These are phyloP conservation scores for Diachasmimorpha longicaudata DNA, from an alignment of 1,140 invertebrate genomes.

Conservation along the genomic window DNA sequence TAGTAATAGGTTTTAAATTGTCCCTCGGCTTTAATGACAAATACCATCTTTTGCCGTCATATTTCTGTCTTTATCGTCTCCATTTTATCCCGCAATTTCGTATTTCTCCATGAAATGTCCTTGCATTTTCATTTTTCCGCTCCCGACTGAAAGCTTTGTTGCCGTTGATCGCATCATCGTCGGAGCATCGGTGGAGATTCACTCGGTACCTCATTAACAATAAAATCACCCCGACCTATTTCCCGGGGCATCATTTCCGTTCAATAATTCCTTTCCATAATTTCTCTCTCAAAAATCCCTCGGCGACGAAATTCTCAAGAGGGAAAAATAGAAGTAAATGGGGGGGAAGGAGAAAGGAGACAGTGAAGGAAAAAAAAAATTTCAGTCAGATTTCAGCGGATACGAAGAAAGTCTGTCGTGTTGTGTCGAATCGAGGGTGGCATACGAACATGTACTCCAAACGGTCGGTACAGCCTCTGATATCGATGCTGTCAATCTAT, in stretches of 20 bases:
- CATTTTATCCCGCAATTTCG: constrained; percentile 30
- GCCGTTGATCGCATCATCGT: too few relatives aligned
- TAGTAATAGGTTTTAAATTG: constrained; percentile 60
- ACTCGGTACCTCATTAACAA: too few relatives aligned
- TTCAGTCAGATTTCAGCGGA: neutral
- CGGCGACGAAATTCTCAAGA: too few relatives aligned
- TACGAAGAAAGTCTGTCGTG: neutral
- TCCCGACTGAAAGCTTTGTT: too few relatives aligned
- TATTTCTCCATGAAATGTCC: constrained; percentile 3
- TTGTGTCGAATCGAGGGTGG: neutral
- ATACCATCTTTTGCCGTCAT: constrained; percentile 43
- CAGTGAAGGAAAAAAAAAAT: neutral
- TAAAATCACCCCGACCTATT: too few relatives aligned
- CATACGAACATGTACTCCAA: neutral
- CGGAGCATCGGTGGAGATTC: too few relatives aligned
- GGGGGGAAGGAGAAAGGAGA: neutral
- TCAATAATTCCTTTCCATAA: too few relatives aligned
- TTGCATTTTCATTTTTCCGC: neutral
- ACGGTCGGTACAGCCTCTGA: neutral
- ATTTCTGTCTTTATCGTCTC: constrained; percentile 34
- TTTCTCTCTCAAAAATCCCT: too few relatives aligned
- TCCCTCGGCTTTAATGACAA: constrained; percentile 54
- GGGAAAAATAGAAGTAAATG: too few relatives aligned
- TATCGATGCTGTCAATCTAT: neutral
- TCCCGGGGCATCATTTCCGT: too few relatives aligned